A percentile compares a stretch with the other conserved stretches of the same genome.
Conservation (phyloP, 2,113 vertebrate genomes). For the Notarius lentiginosus region DNA sequence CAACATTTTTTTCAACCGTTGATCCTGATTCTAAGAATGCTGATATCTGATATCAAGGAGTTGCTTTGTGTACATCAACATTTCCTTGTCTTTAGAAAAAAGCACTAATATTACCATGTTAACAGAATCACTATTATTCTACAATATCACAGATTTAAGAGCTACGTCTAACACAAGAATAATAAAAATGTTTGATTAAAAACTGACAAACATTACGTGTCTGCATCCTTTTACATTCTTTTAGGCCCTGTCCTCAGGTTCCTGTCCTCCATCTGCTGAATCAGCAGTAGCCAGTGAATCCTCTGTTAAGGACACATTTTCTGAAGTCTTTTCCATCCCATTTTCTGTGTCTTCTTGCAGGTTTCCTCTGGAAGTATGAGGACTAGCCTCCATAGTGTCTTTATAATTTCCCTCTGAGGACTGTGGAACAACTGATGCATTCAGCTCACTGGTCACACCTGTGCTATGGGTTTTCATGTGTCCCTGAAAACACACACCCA, state of each 20-base stretch:
- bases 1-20: conserved; percentile 6
- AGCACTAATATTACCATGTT: conserved; percentile 63
- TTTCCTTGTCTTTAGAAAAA: conserved; percentile 69
- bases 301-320: conserved; percentile 60
- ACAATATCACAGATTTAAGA: conserved; percentile 56
- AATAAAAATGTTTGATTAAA: conserved; percentile 67
- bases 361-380: conserved; percentile 53
- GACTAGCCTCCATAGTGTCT: conserved; percentile 53
- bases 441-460: conserved; percentile 43
- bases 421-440: conserved; percentile 37
- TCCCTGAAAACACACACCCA: conserved; percentile 63
- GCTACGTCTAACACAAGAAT: conserved; percentile 58
- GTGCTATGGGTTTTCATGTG: conserved; percentile 76
- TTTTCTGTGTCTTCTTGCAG: conserved; percentile 56
- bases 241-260: conserved; percentile 60
- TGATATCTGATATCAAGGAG: conserved; percentile 30
- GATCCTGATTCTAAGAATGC: conserved; percentile 50
- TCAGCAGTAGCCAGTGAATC: conserved; percentile 44
- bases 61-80: conserved; percentile 36
- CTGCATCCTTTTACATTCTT: conserved; percentile 50
- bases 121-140: conserved; percentile 57
- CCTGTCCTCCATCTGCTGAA: conserved; percentile 44
- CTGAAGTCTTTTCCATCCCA: conserved; percentile 53
- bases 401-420: conserved; percentile 60
- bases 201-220: conserved; percentile 55